phyloP scores from a whole-genome alignment of 2,888 invertebrate genomes.

The Limnephilus lunatus region DNA sequence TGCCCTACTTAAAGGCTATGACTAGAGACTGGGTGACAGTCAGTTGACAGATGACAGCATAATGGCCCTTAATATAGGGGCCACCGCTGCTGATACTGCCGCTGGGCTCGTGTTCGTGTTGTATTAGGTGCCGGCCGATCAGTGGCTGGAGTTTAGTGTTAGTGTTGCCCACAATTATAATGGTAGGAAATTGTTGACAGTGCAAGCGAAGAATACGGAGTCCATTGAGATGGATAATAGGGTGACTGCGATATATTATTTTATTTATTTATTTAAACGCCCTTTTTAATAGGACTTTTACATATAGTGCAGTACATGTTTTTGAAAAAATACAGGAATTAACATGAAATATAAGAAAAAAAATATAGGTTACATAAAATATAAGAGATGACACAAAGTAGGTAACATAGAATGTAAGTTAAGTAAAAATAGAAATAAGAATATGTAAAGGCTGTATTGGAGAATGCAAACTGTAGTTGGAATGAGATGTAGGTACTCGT shows the following conservation, averaged over 20 bases:
- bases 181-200: neutral
- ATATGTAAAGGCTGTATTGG: too few species aligned
- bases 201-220: neutral
- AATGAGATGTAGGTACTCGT: too few species aligned
- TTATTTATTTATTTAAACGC: too few species aligned
- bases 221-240: neutral
- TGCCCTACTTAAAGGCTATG: neutral
- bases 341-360: too few species aligned
- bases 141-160: neutral
- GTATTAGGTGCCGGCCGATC: neutral
- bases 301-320: too few species aligned
- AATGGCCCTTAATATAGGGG: neutral
- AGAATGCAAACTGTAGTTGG: too few species aligned
- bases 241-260: neutral
- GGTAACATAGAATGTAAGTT: too few species aligned
- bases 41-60: conserved; percentile 14
- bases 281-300: too few species aligned
- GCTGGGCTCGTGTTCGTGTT: neutral
- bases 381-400: too few species aligned
- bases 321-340: too few species aligned
- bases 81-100: neutral
- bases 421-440: too few species aligned
- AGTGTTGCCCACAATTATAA: neutral
- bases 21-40: conserved; percentile 15
- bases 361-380: too few species aligned